A percentile compares a stretch with the other conserved stretches of the same genome.
These are phyloP conservation scores for Anguilla marmorata DNA, from an alignment of 2,797 vertebrate species.

Conservation along the genomic window DNA sequence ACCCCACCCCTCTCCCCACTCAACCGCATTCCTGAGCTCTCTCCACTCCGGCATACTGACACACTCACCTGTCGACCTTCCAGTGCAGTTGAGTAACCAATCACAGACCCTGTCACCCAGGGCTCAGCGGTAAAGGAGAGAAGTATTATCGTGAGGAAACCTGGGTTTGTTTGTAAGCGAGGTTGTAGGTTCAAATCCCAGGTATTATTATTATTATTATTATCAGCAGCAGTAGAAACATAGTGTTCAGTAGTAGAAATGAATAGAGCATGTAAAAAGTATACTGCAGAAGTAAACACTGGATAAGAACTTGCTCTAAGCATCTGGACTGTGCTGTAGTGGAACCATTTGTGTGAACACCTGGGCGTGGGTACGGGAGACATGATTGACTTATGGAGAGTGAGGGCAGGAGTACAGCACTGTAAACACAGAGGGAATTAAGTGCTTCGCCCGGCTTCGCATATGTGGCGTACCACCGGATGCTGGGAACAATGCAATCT, in stretches of 20 bases:
- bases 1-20: background rate
- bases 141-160: too few relatives aligned
- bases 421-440: background rate
- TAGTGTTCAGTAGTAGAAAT: too few relatives aligned
- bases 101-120: background rate
- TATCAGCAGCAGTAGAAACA: background rate
- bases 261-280: background rate
- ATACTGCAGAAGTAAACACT: background rate
- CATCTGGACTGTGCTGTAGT: background rate
- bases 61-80: background rate
- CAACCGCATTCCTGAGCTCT: background rate
- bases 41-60: background rate
- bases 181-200: background rate
- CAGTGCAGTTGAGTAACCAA: background rate
- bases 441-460: background rate
- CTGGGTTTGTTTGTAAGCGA: background rate
- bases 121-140: background rate
- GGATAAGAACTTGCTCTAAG: background rate
- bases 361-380: background rate
- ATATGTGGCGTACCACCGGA: background rate
- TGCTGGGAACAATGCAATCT: background rate
- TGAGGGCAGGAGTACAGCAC: background rate
- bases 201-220: background rate
- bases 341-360: background rate
- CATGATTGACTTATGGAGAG: background rate